These are phyloP conservation scores for Sinosuthora webbiana DNA, from an alignment of 2,113 vertebrate genomes.

Conservation along the genomic window DNA sequence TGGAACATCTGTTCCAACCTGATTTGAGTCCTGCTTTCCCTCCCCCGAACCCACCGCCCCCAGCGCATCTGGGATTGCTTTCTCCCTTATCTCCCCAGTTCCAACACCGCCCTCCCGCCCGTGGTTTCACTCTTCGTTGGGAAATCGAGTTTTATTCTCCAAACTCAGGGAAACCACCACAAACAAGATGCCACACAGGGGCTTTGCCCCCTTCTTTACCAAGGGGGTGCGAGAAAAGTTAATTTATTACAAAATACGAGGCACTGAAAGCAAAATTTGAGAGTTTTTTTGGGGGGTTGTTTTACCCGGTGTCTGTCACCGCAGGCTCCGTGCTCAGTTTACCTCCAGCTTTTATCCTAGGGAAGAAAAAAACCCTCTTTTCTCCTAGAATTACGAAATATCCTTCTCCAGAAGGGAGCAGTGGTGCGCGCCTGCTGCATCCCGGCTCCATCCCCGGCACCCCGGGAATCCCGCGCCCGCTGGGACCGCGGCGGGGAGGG, in stretches of 20 bases:
- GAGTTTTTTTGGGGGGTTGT: rapidly evolving
- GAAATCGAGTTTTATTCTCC: slow-evolving; percentile 53
- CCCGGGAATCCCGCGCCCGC: background rate
- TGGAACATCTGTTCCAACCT: slow-evolving; percentile 14
- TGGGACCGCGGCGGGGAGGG: rapidly evolving
- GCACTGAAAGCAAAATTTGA: background rate
- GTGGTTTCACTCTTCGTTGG: slow-evolving; percentile 51
- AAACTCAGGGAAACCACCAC: background rate
- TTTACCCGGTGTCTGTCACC: background rate
- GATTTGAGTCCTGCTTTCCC: background rate
- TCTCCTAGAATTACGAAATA: background rate
- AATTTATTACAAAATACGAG: background rate
- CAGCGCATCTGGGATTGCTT: slow-evolving; percentile 19
- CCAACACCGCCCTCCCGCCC: slow-evolving; percentile 44
- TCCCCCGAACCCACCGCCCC: background rate
- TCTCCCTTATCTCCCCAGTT: slow-evolving; percentile 51
- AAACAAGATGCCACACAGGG: background rate
- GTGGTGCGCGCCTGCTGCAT: background rate
- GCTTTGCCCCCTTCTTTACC: background rate
- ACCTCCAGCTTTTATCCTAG: background rate
- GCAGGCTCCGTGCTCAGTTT: background rate
- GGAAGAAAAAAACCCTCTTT: background rate
- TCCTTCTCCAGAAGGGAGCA: slow-evolving; percentile 62
- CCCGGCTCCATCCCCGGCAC: background rate
- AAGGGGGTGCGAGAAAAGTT: background rate